Evolutionary conservation across 2,888 invertebrate species (phyloP).

Genomic region (Sinohyriopsis cumingii): DNA sequence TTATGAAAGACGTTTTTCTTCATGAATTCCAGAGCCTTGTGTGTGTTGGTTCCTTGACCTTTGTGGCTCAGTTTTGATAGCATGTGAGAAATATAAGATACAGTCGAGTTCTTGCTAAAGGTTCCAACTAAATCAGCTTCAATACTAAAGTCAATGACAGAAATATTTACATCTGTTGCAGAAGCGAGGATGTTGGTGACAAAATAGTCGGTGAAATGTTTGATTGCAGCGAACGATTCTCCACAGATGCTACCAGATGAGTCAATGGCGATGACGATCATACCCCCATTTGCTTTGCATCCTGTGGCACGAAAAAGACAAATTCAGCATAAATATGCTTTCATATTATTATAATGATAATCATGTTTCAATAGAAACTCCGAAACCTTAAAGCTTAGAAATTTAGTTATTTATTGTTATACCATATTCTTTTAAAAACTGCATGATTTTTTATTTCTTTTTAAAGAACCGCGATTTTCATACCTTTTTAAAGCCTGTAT

Average conservation of each 20-base stretch:
- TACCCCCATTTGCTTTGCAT: no score
- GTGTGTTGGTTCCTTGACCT: constrained; percentile 33
- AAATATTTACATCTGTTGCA: constrained; percentile 23
- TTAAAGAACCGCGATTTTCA: no score
- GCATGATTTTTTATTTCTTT: no score
- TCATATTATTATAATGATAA: no score
- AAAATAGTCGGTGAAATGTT: constrained; percentile 29
- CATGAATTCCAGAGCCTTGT: constrained; percentile 28
- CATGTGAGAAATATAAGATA: no score
- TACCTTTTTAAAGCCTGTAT: no score
- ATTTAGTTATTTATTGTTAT: no score
- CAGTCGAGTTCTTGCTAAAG: neutral
- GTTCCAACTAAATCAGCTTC: constrained; percentile 22
- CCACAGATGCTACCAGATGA: constrained; percentile 44
- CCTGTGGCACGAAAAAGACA: no score
- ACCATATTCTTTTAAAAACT: no score
- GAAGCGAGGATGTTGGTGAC: constrained; percentile 20
- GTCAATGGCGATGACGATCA: constrained; percentile 37
- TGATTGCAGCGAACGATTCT: constrained; percentile 28
- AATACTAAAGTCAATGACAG: constrained; percentile 30
- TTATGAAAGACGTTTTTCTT: constrained; percentile 12
- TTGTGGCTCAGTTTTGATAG: constrained; percentile 19
- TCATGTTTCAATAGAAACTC: no score
- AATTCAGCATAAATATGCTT: no score
- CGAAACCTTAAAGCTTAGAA: no score